phyloP scores from a whole-genome alignment of 2,888 invertebrate genomes.

The Barypeithes pellucidus region DNA sequence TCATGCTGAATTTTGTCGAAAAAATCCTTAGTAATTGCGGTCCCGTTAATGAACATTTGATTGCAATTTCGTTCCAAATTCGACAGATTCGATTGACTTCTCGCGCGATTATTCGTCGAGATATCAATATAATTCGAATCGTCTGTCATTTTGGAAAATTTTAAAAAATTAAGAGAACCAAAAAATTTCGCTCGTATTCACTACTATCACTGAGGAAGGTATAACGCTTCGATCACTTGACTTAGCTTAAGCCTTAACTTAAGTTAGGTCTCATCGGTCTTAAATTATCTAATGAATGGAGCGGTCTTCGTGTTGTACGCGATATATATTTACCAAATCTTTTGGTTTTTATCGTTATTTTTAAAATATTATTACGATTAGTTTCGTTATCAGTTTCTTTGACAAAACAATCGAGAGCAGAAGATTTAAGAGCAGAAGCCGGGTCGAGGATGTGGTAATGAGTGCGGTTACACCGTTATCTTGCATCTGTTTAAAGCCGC shows the following conservation, averaged over 20 bases:
- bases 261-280: not conserved
- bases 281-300: slow-evolving; percentile 30
- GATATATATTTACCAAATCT: slow-evolving; percentile 34
- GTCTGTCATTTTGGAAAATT: slow-evolving; percentile 31
- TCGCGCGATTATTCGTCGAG: not conserved
- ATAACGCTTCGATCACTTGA: not conserved
- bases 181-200: too few relatives aligned
- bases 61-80: slow-evolving; percentile 64
- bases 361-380: slow-evolving; percentile 28
- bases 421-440: slow-evolving; percentile 26
- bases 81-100: slow-evolving; percentile 48
- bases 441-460: slow-evolving; percentile 10
- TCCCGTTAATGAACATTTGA: slow-evolving; percentile 65
- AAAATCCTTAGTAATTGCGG: slow-evolving; percentile 66
- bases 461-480: slow-evolving; percentile 28
- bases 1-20: slow-evolving; percentile 66
- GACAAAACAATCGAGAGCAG: slow-evolving; percentile 32
- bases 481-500: too few relatives aligned
- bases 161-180: not conserved
- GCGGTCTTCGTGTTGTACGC: slow-evolving; percentile 19
- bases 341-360: slow-evolving; percentile 33
- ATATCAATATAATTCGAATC: slow-evolving; percentile 14
- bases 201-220: not conserved
- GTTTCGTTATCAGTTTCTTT: slow-evolving; percentile 37
- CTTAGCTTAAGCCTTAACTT: not conserved